Base-by-base conservation (phyloP, 2,888 invertebrate species). In the Hedya salicella region DNA sequence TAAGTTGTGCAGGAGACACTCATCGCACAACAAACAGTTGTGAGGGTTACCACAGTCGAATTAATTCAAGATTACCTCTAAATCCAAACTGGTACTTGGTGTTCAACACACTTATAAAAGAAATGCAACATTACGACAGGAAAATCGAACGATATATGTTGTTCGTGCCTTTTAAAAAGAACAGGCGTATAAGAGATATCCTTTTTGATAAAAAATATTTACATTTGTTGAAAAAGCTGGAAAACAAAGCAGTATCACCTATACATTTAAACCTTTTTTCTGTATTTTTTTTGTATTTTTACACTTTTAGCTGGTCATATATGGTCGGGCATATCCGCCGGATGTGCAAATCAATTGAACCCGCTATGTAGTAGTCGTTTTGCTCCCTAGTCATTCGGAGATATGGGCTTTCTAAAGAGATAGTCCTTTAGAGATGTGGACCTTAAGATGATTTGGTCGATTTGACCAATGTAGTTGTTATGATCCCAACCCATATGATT, bases 1-100 rank as follows among this genome's bases (percentile, higher is more conserved):
- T 57, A 46, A 57, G 57, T 46, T 57, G 32, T 57, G 56, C 56
- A 13, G 25, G 25, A 57, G 56, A 57, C 16, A 46, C n/a, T n/a
- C n/a, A n/a, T n/a, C n/a, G n/a, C n/a, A n/a, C n/a, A n/a, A n/a
- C n/a, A n/a, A n/a, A n/a, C n/a, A n/a, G n/a, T n/a, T n/a, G n/a
- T n/a, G n/a, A n/a, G n/a, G n/a, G n/a, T n/a, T n/a, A n/a, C n/a
- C n/a, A n/a, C n/a, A n/a, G n/a, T n/a, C n/a, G n/a, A n/a, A n/a
- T n/a, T n/a, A n/a, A n/a, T n/a, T n/a, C 56, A 17, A 57, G 56
- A 57, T 57, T 57, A 30, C 25, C 56, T 21, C 5, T 21, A 16
- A 44, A 56, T 40, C 56, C 56, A 44, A 44, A 57, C 32, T 44
- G 30, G 42, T 57, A 57, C 44, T 57, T 57, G 13, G 44, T 44